Percentiles rank a stretch among this genome's conserved stretches.
phyloP scores from a whole-genome alignment of 2,113 vertebrate species.

The rat (Rattus norvegicus) region DNA sequence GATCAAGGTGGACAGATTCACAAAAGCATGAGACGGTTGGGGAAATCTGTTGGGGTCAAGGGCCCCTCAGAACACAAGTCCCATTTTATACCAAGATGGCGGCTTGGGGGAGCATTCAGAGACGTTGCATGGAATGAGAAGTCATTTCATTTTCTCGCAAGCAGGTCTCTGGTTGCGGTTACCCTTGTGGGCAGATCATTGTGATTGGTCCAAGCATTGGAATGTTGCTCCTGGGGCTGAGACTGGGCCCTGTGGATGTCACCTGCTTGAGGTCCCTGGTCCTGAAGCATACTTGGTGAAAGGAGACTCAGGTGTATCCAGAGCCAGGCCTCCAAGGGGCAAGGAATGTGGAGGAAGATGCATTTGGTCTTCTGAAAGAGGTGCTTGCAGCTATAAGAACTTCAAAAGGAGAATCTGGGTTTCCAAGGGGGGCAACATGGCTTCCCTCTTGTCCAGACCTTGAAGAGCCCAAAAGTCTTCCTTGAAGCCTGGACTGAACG shows the following conservation, averaged over 20 bases:
- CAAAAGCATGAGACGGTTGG: neutral
- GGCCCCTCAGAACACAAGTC: neutral
- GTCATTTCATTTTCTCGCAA: constrained; percentile 31
- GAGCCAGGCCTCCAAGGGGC: constrained; percentile 5
- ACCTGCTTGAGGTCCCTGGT: constrained; percentile 49
- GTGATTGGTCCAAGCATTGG: constrained; percentile 60
- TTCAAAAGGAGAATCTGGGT: neutral
- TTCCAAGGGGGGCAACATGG: neutral
- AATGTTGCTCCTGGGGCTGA: constrained; percentile 44
- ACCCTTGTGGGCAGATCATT: neutral
- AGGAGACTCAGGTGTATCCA: neutral
- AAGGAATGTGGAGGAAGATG: constrained; percentile 63
- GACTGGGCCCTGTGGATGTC: neutral
- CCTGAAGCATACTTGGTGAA: neutral
- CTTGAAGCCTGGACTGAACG: neutral
- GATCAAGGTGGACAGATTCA: neutral
- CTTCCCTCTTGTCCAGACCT: neutral
- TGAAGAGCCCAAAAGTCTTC: constrained; percentile 24
- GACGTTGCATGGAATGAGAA: neutral
- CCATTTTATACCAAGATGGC: constrained; percentile 22
- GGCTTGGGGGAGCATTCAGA: neutral
- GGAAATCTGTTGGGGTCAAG: neutral
- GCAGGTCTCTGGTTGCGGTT: neutral
- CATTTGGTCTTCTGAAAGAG: neutral
- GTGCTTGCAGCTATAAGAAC: neutral